Percentiles rank a stretch among this genome's conserved stretches.
These are phyloP conservation scores for Chironomus riparius DNA, from an alignment of 2,888 invertebrate genomes.

Conservation along the genomic window DNA sequence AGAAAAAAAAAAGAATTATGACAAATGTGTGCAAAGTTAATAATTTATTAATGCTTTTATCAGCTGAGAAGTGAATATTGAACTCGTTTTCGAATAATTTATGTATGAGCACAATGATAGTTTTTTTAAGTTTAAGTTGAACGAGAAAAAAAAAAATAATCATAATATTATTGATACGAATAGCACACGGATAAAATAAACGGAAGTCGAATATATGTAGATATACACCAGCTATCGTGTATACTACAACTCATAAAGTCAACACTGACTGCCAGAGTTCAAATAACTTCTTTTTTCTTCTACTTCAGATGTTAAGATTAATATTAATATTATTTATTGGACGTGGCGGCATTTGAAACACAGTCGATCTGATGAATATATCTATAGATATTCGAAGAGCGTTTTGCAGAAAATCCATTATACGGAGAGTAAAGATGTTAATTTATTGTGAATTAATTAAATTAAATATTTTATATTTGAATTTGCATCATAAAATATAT, in stretches of 20 bases:
- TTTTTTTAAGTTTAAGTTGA: background rate
- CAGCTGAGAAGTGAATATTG: background rate
- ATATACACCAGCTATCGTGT: background rate
- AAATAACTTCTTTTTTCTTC: background rate
- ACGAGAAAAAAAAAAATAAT: background rate
- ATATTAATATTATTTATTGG: background rate
- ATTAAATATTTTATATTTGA: background rate
- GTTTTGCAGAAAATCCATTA: background rate
- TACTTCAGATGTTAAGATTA: background rate
- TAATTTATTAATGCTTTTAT: slow-evolving; percentile 9
- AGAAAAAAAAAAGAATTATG: slow-evolving; percentile 2
- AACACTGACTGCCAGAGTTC: background rate
- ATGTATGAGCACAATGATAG: background rate
- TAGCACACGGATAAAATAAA: background rate
- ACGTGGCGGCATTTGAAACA: background rate
- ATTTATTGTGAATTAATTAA: slow-evolving; percentile 8
- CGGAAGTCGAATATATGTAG: background rate
- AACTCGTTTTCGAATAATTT: background rate
- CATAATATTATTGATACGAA: background rate
- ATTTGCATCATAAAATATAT: background rate
- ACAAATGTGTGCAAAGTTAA: slow-evolving; percentile 9
- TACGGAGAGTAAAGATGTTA: slow-evolving; percentile 8
- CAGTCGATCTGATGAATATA: background rate
- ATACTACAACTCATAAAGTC: background rate
- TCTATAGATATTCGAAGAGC: background rate